Percentiles rank a stretch among this genome's conserved stretches.
These are phyloP conservation scores for Percina caprodes DNA, from an alignment of 2,113 vertebrate genomes.

Conservation along the genomic window DNA sequence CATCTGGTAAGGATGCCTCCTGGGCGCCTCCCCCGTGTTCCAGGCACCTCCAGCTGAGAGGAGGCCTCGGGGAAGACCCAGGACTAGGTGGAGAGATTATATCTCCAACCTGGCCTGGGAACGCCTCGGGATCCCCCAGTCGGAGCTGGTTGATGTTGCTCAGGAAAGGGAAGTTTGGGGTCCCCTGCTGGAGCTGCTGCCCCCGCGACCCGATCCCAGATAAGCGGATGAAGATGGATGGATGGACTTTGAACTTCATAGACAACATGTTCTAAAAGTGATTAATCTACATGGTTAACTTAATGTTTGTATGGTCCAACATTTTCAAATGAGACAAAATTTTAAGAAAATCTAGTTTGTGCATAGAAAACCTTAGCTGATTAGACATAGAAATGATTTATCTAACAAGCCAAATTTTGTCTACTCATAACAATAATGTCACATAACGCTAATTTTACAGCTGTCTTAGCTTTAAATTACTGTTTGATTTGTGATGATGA, in stretches of 20 bases:
- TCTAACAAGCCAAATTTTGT: conserved; percentile 16
- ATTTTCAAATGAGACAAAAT: background rate
- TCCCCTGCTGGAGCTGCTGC: no score
- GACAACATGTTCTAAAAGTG: background rate
- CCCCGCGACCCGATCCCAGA: no score
- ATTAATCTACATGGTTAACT: background rate
- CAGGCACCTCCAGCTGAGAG: no score
- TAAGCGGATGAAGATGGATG: no score
- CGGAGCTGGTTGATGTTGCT: no score
- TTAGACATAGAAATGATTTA: conserved; percentile 20
- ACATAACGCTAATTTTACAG: conserved; percentile 58
- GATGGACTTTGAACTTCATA: background rate
- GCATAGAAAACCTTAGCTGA: background rate
- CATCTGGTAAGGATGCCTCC: no score
- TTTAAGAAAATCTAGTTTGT: background rate
- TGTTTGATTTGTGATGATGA: conserved; percentile 55
- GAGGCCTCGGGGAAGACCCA: no score
- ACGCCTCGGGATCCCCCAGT: no score
- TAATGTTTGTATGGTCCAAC: background rate
- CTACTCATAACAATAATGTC: conserved; percentile 26
- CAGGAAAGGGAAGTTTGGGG: no score
- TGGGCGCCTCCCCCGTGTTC: no score
- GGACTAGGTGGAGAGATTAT: no score
- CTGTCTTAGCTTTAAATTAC: conserved; percentile 54
- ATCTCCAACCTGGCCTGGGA: no score